Base-by-base conservation (phyloP, 2,113 vertebrate genomes). In the Pseudopipra pipra region DNA sequence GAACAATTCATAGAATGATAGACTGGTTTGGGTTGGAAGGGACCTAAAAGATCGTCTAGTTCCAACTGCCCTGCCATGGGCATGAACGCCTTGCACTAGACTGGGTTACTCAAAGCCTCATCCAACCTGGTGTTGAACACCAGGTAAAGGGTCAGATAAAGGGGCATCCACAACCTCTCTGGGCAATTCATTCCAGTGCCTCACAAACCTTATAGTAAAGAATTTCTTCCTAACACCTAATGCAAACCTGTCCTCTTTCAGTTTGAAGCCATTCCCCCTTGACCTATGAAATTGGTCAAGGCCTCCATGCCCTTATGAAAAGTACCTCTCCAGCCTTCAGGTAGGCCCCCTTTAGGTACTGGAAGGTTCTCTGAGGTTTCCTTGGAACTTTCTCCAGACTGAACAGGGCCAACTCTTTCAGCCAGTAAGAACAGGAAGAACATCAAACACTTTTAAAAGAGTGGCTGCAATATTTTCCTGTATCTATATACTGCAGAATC, bases 361-460 rank as follows among this genome's bases (percentile, higher is more conserved):
- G 30, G 12, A n/a, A 61, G 19, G 28, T 59, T 15, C 28, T 67
- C 13, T 10, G 52, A 14, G 6, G 18, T 61, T 22, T 68, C 25
- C 33, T 51, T 0, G 0, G 14, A 59, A 67, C 23, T 0, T 67
- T 67, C 39, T 67, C 61, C 46, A 24, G 5, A 67, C 0, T 37
- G 10, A 14, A 15, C 16, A n/a, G 44, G 9, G 28, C 28, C 33
- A 52, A 2, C 4, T 59, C 4, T 59, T 23, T 61, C 28, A 30
- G 37, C 20, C 16, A 75, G 12, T 24, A 43, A 58, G 22, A 77
- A 37, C 5, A 68, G 28, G 27, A 52, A 81, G 41, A 81, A 23
- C 11, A 2, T 0, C 12, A 52, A 47, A 43, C 33, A 14, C 12
- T 78, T 68, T 49, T 54, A 33, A 43, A 78, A 70, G 5, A 83